Conservation (phyloP, 2,797 vertebrate genomes). For the Alectoris magna region DNA sequence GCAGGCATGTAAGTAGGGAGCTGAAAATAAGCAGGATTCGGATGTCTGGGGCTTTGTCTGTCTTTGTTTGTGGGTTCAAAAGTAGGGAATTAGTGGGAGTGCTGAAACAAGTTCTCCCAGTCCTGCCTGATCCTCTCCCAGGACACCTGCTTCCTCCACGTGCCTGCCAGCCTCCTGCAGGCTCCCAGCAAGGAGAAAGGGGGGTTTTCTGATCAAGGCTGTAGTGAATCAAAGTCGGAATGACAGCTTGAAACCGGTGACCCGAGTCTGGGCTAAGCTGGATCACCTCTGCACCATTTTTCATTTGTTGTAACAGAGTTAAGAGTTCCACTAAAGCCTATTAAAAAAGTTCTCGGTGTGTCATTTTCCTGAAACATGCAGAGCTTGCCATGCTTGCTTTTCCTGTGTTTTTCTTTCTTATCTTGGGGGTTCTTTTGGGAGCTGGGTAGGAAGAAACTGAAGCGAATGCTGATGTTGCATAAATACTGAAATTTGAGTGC, state of each 20-base stretch:
- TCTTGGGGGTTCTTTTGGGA: not conserved
- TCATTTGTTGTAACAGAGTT: accelerated
- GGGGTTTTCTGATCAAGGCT: accelerated
- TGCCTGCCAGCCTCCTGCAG: not conserved
- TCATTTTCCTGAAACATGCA: not conserved
- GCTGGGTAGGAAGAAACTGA: not conserved
- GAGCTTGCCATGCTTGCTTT: not conserved
- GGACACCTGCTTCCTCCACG: accelerated
- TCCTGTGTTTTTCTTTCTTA: not conserved
- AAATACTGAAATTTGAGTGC: not conserved
- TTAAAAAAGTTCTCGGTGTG: accelerated
- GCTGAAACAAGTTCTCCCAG: not conserved
- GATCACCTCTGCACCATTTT: not conserved
- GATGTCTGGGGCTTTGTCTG: accelerated
- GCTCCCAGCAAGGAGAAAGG: accelerated
- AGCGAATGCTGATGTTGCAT: not conserved
- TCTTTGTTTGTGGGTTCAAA: not conserved
- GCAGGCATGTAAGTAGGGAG: not conserved
- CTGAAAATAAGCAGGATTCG: accelerated
- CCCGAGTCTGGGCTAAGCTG: accelerated
- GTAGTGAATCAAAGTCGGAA: accelerated
- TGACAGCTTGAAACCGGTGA: accelerated
- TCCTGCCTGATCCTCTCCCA: not conserved
- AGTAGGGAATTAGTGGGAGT: too few species aligned
- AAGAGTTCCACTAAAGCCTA: not conserved